phyloP scores from a whole-genome alignment of 1,140 invertebrate genomes.

The Lepidurus packardi region DNA sequence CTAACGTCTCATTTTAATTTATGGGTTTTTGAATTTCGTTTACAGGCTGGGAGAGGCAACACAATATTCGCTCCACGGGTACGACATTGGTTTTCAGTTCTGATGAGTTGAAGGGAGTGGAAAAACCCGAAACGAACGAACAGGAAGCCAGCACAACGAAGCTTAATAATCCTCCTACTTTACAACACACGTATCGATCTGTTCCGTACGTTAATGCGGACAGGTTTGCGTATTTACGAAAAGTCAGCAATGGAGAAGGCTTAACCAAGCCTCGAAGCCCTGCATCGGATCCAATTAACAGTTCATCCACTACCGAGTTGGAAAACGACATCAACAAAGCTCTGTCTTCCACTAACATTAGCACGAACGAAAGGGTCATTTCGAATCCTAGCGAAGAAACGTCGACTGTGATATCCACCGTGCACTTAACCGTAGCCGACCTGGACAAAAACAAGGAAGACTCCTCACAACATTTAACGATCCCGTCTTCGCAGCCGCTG shows the following conservation, averaged over 20 bases:
- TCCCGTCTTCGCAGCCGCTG: slow-evolving; percentile 34
- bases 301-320: slow-evolving; percentile 30
- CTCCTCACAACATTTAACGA: slow-evolving; percentile 35
- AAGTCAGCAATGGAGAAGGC: slow-evolving; percentile 30
- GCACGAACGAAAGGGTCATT: neutral
- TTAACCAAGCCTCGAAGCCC: slow-evolving; percentile 23
- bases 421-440: slow-evolving; percentile 37
- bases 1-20: slow-evolving; percentile 27
- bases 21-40: neutral
- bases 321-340: neutral
- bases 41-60: slow-evolving; percentile 42
- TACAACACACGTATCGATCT: slow-evolving; percentile 32
- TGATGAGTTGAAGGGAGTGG: slow-evolving; percentile 38
- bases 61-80: slow-evolving; percentile 42
- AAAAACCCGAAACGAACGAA: slow-evolving; percentile 34
- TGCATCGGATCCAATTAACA: neutral
- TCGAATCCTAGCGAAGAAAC: neutral
- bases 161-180: slow-evolving; percentile 21
- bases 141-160: neutral
- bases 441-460: slow-evolving; percentile 39
- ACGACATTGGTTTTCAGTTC: slow-evolving; percentile 45
- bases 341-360: neutral
- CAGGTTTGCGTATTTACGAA: slow-evolving; percentile 29
- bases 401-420: slow-evolving; percentile 36
- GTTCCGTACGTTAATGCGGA: slow-evolving; percentile 29